Conservation (phyloP, 1,140 invertebrate genomes). For the Caenorhabditis tropicalis region DNA sequence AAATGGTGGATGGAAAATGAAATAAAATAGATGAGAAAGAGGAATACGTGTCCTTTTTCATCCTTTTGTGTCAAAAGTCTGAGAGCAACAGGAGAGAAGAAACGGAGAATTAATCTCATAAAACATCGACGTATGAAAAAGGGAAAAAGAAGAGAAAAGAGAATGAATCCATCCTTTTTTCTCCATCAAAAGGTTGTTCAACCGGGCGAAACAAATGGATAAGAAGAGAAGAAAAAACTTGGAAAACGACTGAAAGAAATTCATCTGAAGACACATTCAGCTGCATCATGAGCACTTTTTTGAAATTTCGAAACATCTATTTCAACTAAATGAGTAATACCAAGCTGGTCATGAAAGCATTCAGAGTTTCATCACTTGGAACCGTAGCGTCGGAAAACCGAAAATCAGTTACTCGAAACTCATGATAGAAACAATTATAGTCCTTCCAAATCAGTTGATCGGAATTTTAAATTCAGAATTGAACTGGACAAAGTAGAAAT, state of each 20-base stretch:
- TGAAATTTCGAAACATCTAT: too few relatives aligned
- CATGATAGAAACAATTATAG: too few relatives aligned
- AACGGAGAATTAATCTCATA: slow-evolving; percentile 31
- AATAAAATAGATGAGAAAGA: background rate
- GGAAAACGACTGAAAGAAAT: background rate
- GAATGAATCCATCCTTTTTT: background rate
- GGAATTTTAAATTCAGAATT: too few relatives aligned
- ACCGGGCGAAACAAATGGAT: background rate
- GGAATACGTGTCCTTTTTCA: background rate
- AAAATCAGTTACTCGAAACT: too few relatives aligned
- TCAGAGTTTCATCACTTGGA: too few relatives aligned
- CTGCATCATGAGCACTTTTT: too few relatives aligned
- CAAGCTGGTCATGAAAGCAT: too few relatives aligned
- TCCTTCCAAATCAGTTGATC: too few relatives aligned
- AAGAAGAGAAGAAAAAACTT: background rate
- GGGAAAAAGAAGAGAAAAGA: background rate
- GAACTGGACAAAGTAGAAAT: too few relatives aligned
- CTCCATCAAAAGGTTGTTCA: background rate
- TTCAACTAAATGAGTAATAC: too few relatives aligned
- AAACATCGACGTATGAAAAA: background rate
- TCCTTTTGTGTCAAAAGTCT: too few relatives aligned
- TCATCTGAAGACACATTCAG: background rate
- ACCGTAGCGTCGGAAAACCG: too few relatives aligned
- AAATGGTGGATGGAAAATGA: background rate
- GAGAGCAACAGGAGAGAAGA: background rate